Percentiles rank a stretch among this genome's conserved stretches.
Evolutionary conservation across 2,888 invertebrate species (phyloP).

Genomic region (Drosophila lutescens): DNA sequence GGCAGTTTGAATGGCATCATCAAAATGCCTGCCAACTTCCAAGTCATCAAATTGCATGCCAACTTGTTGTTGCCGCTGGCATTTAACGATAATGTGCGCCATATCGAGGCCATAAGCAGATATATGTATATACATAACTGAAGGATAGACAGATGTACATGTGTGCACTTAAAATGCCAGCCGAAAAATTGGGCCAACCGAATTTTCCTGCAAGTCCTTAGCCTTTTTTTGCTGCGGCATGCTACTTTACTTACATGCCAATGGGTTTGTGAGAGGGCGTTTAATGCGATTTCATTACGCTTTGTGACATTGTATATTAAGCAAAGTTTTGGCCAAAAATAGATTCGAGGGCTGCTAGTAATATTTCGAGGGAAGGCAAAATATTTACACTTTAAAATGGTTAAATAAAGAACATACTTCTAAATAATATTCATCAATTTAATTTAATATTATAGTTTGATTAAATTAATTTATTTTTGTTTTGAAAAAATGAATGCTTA

Average conservation of each 20-base stretch:
- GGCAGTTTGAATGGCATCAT: conserved; percentile 57
- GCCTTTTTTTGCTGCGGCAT: conserved; percentile 10
- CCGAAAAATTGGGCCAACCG: conserved; percentile 29
- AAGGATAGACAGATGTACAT: conserved; percentile 43
- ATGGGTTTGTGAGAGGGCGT: conserved; percentile 40
- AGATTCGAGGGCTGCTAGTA: conserved; percentile 6
- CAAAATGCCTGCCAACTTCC: conserved; percentile 68
- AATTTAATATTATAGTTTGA: too few species aligned
- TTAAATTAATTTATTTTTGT: too few species aligned
- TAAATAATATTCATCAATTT: too few species aligned
- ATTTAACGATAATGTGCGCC: conserved; percentile 74
- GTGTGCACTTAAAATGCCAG: conserved; percentile 45
- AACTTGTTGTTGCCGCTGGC: conserved; percentile 60
- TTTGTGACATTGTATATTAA: conserved; percentile 15
- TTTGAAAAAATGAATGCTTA: too few species aligned
- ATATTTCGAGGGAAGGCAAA: not conserved
- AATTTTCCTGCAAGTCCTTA: conserved; percentile 45
- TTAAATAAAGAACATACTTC: too few species aligned
- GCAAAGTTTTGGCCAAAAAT: conserved; percentile 16
- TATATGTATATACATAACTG: conserved; percentile 37
- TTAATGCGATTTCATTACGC: conserved; percentile 58
- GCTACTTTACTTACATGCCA: conserved; percentile 1
- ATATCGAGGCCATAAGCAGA: conserved; percentile 69
- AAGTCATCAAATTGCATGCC: conserved; percentile 73
- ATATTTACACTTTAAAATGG: not conserved